Percentiles rank a stretch among this genome's conserved stretches.
These are phyloP conservation scores for Grammomys surdaster DNA, from an alignment of 2,113 vertebrate genomes.

Conservation along the genomic window DNA sequence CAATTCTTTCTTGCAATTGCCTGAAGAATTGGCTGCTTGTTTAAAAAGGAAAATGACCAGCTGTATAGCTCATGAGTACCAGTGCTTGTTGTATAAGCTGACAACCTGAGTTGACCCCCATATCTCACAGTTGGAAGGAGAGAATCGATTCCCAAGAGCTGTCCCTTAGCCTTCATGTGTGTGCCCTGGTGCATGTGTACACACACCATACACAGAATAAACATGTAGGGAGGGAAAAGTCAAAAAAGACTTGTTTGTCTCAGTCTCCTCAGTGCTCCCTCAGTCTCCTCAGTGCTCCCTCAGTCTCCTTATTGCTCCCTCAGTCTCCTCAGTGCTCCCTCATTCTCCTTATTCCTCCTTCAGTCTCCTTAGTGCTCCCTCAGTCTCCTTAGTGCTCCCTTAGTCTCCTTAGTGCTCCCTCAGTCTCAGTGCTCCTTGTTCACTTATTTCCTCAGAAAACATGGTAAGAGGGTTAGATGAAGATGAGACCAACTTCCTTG, in stretches of 20 bases:
- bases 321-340: background rate
- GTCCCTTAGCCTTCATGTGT: background rate
- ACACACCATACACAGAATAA: background rate
- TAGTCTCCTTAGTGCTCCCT: background rate
- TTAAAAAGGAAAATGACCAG: conserved; percentile 35
- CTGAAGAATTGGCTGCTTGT: conserved; percentile 55
- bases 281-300: conserved; percentile 44
- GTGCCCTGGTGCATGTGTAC: background rate
- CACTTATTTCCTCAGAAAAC: conserved; percentile 91
- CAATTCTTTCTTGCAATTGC: conserved; percentile 58
- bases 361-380: background rate
- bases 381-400: background rate
- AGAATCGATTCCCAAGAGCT: background rate
- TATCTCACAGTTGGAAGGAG: background rate
- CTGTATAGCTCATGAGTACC: background rate
- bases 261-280: background rate
- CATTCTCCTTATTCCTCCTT: background rate
- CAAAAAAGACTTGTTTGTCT: conserved; percentile 41
- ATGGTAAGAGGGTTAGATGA: conserved; percentile 99
- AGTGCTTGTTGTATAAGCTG: background rate
- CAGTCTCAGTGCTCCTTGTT: conserved; percentile 29
- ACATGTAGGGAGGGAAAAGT: conserved; percentile 23
- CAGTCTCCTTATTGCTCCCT: background rate
- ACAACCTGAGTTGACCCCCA: background rate
- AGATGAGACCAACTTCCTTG: conserved; percentile 96